Evolutionary conservation across 2,888 invertebrate species (phyloP), one percentile per base, ranked within the genome.

Genomic region (Polymixis flavicincta): DNA sequence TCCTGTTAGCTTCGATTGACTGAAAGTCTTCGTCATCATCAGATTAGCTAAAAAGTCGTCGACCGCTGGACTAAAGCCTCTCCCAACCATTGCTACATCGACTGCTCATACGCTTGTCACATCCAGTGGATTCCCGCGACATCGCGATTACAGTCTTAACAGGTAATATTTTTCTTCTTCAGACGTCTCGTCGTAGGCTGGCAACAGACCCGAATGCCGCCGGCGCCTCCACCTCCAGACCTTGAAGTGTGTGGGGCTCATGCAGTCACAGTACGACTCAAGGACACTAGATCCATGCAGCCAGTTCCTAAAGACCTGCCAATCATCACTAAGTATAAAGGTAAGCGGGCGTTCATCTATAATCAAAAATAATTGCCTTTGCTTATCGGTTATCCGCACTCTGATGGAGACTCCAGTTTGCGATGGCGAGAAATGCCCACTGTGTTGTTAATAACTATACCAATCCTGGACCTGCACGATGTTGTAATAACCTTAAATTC

Each of bases 261-360:
- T 78, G 97, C 98, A 0, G 97, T 98, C 69, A 92, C 96, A 3
- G 95, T 97, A 86, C 92, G 97, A 93, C 74, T 97, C 97, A 74
- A 98, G 97, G 90, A 97, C 96, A 81, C 98, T 50, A 97, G 97
- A 96, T 74, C 97, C 64, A 96, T 97, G 82, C 97, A 98, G 89
- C 97, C 97, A 76, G 97, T 98, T 90, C 98, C 98, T 37, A 97
- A 97, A 63, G 98, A 98, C 89, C 98, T 98, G 28, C 97, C 98
- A 22, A 97, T 99, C 77, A 98, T 98, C 88, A 99, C 99, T 55
- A 99, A 99, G 95, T 99, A 98, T 94, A 99, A 98, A 98, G 98
- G 98, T 99, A 94, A 92, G 81, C 69, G n/a, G 25, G 13, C 0
- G n/a, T 52, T 45, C 13, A 45, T 25, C n/a, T n/a, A n/a, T n/a